Evolutionary conservation across 2,113 vertebrate species (phyloP).

Genomic region (Hucho hucho): DNA sequence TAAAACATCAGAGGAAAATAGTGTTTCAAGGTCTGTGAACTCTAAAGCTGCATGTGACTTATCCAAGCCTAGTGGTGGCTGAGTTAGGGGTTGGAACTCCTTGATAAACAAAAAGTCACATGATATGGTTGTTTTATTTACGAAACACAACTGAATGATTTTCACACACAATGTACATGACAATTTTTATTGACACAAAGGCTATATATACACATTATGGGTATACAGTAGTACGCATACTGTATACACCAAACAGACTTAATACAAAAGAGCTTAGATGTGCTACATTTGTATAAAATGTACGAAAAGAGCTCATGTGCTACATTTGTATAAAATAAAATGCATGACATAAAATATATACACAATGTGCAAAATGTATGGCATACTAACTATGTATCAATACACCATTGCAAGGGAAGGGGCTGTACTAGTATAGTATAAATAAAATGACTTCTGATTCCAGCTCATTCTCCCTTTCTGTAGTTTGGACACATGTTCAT

Average conservation of each 20-base stretch:
- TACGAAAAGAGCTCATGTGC: constrained; percentile 77
- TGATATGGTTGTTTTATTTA: neutral
- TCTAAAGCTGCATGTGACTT: neutral
- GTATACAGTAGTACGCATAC: neutral
- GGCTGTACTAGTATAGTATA: constrained; percentile 11
- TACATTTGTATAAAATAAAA: constrained; percentile 81
- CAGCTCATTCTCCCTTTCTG: constrained; percentile 15
- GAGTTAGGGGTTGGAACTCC: neutral
- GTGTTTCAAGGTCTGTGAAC: neutral
- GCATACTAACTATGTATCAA: constrained; percentile 60
- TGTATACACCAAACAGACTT: constrained; percentile 43
- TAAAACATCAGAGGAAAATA: neutral
- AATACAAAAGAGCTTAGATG: constrained; percentile 77
- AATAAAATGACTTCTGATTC: constrained; percentile 31
- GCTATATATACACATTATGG: constrained; percentile 48
- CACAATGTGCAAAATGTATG: constrained; percentile 85
- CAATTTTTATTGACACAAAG: constrained; percentile 37
- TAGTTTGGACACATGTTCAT: neutral
- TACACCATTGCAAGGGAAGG: constrained; percentile 6
- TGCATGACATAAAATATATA: constrained; percentile 82
- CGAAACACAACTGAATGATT: neutral
- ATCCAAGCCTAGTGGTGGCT: neutral
- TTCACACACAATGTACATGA: neutral
- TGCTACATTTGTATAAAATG: constrained; percentile 85
- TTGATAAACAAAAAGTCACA: neutral